These are phyloP conservation scores for Crossoptilon crossoptilon DNA, from an alignment of 2,797 vertebrate species.

Conservation along the genomic window DNA sequence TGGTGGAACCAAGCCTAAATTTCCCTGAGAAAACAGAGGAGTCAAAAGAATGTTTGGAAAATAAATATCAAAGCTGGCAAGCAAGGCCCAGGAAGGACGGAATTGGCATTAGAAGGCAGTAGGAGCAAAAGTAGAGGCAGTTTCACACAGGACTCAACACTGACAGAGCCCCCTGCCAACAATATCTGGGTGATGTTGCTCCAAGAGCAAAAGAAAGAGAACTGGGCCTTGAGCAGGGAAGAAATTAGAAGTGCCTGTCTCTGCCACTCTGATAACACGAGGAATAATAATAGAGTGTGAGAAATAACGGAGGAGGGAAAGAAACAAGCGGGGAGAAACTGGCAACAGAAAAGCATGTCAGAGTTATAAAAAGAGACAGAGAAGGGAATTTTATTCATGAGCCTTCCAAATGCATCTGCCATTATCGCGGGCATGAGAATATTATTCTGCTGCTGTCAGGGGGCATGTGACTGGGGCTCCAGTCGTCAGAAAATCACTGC, in stretches of 20 bases:
- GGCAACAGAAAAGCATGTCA: slow-evolving; percentile 27
- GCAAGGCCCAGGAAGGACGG: neutral
- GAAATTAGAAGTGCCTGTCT: slow-evolving; percentile 32
- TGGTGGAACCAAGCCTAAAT: slow-evolving; percentile 38
- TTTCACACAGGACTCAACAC: neutral
- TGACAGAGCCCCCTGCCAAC: neutral
- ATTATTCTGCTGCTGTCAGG: slow-evolving; percentile 66
- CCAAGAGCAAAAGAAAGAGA: slow-evolving; percentile 23
- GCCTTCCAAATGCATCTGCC: slow-evolving; percentile 55
- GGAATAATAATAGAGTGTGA: slow-evolving; percentile 4
- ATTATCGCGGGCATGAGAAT: slow-evolving; percentile 40
- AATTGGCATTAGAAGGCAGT: neutral
- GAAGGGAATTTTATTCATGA: slow-evolving; percentile 66
- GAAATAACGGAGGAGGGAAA: neutral
- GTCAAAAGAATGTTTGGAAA: slow-evolving; percentile 58
- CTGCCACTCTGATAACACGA: neutral
- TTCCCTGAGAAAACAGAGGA: slow-evolving; percentile 41
- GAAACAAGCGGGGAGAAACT: neutral
- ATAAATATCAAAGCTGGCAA: slow-evolving; percentile 60
- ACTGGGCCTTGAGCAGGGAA: neutral
- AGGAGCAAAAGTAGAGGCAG: neutral
- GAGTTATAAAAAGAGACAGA: slow-evolving; percentile 63
- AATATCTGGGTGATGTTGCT: slow-evolving; percentile 3
- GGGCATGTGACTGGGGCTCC: slow-evolving; percentile 52
- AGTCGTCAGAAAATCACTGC: slow-evolving; percentile 58